These are phyloP conservation scores for Rhinatrema bivittatum DNA, from an alignment of 2,797 vertebrate genomes.

Conservation along the genomic window DNA sequence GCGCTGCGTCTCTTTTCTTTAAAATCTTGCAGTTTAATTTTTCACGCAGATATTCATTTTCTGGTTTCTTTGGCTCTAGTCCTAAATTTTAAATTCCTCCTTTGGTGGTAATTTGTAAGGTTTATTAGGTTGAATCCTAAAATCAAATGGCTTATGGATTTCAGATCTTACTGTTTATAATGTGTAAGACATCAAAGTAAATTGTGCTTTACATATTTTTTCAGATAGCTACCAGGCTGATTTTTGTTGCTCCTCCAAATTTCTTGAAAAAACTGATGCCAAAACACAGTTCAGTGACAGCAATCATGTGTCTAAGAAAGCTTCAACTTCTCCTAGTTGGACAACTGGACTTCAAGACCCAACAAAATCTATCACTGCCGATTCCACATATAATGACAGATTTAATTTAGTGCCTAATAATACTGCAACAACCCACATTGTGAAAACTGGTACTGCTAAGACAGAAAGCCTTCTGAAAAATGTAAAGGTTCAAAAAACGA, in stretches of 20 bases:
- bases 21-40: no score
- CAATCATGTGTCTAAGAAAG: slow-evolving; percentile 40
- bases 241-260: slow-evolving; percentile 85
- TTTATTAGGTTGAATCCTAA: no score
- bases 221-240: slow-evolving; percentile 87
- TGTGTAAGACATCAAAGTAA: background rate
- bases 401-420: slow-evolving; percentile 67
- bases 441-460: slow-evolving; percentile 46
- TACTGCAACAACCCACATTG: slow-evolving; percentile 50
- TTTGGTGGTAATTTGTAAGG: no score
- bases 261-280: slow-evolving; percentile 41
- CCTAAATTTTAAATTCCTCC: no score
- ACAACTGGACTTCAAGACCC: slow-evolving; percentile 44
- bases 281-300: slow-evolving; percentile 41
- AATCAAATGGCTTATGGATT: no score
- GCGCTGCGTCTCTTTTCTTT: no score
- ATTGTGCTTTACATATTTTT: slow-evolving; percentile 23
- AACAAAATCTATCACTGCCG: slow-evolving; percentile 40
- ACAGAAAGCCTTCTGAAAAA: slow-evolving; percentile 48
- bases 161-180: no score
- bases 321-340: slow-evolving; percentile 32
- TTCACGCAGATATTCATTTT: no score
- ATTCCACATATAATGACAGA: slow-evolving; percentile 46
- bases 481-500: slow-evolving; percentile 49
- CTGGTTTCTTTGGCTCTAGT: no score